Evolutionary conservation across 2,888 invertebrate genomes (phyloP), one percentile per base, ranked within the genome.

Genomic region (Cryptus viduatorius): DNA sequence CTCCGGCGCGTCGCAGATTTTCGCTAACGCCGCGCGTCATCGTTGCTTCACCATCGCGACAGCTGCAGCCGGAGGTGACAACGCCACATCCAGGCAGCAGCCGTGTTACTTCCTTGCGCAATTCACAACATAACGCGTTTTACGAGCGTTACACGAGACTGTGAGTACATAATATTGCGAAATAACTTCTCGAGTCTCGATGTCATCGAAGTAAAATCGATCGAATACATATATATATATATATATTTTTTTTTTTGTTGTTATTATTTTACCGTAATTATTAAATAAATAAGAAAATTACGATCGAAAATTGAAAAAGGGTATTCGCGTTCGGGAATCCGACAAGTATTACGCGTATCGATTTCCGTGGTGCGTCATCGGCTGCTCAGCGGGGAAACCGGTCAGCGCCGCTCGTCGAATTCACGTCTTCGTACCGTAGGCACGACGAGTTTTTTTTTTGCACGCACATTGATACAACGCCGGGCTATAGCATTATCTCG

Each of bases 301-400:
- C 29, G 24, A 8, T 44, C 29, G 56, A 56, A 4, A 24, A 10
- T 56, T 19, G 10, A 56, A 10, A 46, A 46, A 31, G 29, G 31
- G 61, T 61, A 46, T 37, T 37, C 37, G 37, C 61, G 67, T 56
- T 68, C 42, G 77, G 44, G 12, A 77, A 77, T 19, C 29, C 77
- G 77, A 73, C 59, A 29, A 19, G 19, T 59, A 61, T 61, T 59
- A 46, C 77, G 77, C 29, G 56, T 67, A 68, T 56, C 77, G 77
- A 76, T 67, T 77, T 56, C 16, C 65, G 56, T 56, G 65, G 56
- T 68, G 77, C 77, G 77, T 77, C 77, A 77, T 68, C 67, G 67
- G 14, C 24, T 24, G 8, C 42, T 19, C 12, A 29, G 61, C n/a
- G 24, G 46, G 29, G 10, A 44, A 61, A 46, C 46, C 44, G 37